Evolutionary conservation across 1,140 invertebrate genomes (phyloP).

Genomic region (Listronotus bonariensis): DNA sequence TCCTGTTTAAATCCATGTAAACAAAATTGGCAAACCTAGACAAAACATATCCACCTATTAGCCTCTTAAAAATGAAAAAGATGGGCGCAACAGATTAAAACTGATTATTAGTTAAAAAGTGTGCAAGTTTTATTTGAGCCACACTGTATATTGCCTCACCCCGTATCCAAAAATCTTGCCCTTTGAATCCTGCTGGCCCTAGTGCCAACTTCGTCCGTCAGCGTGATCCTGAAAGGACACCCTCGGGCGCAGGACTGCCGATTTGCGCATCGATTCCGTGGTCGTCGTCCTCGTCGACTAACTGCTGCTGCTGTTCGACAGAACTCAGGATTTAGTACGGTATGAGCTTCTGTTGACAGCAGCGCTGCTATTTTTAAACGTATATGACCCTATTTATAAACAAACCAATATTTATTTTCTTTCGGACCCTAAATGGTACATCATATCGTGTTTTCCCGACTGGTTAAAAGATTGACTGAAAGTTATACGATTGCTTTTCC

Average conservation of each 20-base stretch:
- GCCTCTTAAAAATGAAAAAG: too few relatives aligned
- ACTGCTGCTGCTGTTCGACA: constrained; percentile 25
- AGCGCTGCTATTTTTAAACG: constrained; percentile 11
- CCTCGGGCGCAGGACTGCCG: constrained; percentile 45
- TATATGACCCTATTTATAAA: constrained; percentile 32
- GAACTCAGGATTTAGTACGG: constrained; percentile 30
- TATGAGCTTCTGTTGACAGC: constrained; percentile 11
- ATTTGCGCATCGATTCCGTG: constrained; percentile 48
- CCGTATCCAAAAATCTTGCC: constrained; percentile 19
- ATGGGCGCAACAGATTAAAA: too few relatives aligned
- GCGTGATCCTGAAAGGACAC: constrained; percentile 30
- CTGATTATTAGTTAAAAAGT: too few relatives aligned
- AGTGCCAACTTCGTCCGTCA: constrained; percentile 19
- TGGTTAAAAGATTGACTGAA: too few relatives aligned
- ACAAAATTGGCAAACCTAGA: too few relatives aligned
- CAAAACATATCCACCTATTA: too few relatives aligned
- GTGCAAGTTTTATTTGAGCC: too few relatives aligned
- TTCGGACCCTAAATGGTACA: neutral
- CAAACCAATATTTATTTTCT: constrained; percentile 11
- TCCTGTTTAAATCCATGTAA: too few relatives aligned
- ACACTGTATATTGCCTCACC: neutral
- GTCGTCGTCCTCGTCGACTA: constrained; percentile 39
- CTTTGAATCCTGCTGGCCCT: constrained; percentile 13
- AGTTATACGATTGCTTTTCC: too few relatives aligned
- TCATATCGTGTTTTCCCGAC: too few relatives aligned